Base-by-base conservation (phyloP, 2,888 invertebrate genomes). In the Andrena camellia region DNA sequence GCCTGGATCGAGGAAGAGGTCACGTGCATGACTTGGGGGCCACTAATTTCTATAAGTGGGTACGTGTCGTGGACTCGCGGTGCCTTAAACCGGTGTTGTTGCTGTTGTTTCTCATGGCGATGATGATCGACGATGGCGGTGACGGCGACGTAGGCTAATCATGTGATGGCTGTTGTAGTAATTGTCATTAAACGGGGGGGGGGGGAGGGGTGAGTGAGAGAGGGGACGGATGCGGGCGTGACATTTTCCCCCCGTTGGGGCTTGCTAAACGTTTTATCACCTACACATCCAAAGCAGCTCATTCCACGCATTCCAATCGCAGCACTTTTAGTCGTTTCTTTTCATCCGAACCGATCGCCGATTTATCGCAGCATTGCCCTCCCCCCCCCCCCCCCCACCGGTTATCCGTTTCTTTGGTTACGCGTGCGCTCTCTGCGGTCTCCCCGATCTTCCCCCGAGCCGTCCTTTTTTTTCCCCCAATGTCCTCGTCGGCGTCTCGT, bases 181-280 rank as follows among this genome's bases (percentile, higher is more conserved):
- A 81, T 87, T 80, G 83, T 77, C 86, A 84, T 86, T 86, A 85
- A 86, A 87, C 59, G 64, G 76, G 72, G 74, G 85, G 86, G 86
- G 85, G 86, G 86, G 88, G n/a, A n/a, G 62, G 74, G 69, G 72
- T 86, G 86, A 90, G 85, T 87, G 88, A 89, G 77, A 80, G 71
- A 81, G 79, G 78, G 81, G 86, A 42, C 67, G 87, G 90, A 91
- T 91, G 90, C 89, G 89, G 90, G 90, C 87, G 88, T 88, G 89
- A 91, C 86, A 76, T 73, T 52, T 52, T 29, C 52, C 79, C 83
- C 90, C 90, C 89, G 90, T 90, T 84, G 85, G 67, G 92, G 95
- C 88, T 94, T 90, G 94, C 95, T 94, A 95, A 81, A 92, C 92
- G 94, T 94, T 92, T 95, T 95, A 93, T 94, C 94, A 93, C 94